Percentiles rank a stretch among this genome's conserved stretches.
Evolutionary conservation across 1,140 invertebrate genomes (phyloP).

Genomic region (Platyscapa corneri): DNA sequence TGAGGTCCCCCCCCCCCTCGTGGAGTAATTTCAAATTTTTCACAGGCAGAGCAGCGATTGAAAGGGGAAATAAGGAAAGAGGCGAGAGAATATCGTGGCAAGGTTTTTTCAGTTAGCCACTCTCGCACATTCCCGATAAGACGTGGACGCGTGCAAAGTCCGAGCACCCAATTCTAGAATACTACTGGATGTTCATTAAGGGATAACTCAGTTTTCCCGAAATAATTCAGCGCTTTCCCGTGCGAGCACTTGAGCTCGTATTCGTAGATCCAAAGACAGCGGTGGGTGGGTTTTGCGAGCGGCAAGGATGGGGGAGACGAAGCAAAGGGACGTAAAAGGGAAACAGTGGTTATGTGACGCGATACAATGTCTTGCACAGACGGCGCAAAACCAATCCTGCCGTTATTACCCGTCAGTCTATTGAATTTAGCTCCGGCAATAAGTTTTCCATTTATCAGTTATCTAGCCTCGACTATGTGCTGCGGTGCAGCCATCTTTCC

Average conservation of each 20-base stretch:
- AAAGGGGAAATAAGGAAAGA: too few species aligned
- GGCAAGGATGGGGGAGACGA: background rate
- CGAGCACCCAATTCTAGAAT: constrained; percentile 61
- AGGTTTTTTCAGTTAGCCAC: too few species aligned
- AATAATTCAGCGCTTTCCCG: constrained; percentile 60
- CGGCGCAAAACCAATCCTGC: constrained; percentile 15
- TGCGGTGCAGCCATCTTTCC: too few species aligned
- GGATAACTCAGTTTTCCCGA: constrained; percentile 66
- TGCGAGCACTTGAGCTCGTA: background rate
- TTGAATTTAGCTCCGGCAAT: constrained; percentile 36
- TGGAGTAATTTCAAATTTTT: too few species aligned
- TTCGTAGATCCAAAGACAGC: background rate
- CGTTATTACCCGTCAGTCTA: constrained; percentile 29
- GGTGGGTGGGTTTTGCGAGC: background rate
- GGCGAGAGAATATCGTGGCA: too few species aligned
- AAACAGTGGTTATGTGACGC: background rate
- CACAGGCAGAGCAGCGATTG: too few species aligned
- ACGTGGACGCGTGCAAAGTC: constrained; percentile 24
- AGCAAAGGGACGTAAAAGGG: background rate
- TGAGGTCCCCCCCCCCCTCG: too few species aligned
- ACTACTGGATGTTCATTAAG: constrained; percentile 69
- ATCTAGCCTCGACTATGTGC: background rate
- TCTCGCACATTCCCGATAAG: too few species aligned
- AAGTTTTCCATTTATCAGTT: constrained; percentile 43
- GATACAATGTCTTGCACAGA: background rate